These are phyloP conservation scores for Lucinisca nassula DNA, from an alignment of 2,888 invertebrate species.

Conservation along the genomic window DNA sequence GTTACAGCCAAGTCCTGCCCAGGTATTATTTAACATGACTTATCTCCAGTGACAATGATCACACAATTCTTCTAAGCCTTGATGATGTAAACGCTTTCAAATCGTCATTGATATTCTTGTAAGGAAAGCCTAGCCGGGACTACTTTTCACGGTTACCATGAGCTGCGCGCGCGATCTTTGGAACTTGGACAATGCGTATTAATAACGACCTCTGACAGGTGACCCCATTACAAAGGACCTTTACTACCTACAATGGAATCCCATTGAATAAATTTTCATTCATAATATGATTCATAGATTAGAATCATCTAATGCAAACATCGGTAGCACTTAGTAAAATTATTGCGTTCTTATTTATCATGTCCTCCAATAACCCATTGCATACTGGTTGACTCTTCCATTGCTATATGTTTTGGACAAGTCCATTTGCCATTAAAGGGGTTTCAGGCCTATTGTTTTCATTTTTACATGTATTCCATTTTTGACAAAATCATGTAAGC, in stretches of 20 bases:
- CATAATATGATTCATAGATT: constrained; percentile 5
- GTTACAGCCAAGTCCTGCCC: no score
- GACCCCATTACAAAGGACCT: background rate
- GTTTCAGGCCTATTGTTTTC: no score
- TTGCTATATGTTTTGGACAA: no score
- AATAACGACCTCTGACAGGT: background rate
- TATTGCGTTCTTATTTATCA: no score
- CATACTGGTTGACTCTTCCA: no score
- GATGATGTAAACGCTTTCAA: background rate
- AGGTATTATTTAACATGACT: no score
- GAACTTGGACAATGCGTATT: constrained; percentile 1
- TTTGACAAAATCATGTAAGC: no score
- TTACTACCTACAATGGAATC: background rate
- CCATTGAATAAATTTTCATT: constrained; percentile 13
- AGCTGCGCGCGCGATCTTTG: background rate
- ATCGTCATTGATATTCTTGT: background rate
- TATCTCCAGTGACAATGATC: background rate
- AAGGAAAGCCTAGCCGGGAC: background rate
- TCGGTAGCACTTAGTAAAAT: background rate
- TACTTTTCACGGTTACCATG: background rate
- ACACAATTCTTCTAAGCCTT: background rate
- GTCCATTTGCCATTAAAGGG: no score
- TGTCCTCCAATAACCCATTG: no score
- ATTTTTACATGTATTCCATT: no score
- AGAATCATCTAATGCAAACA: no score